Base-by-base conservation (phyloP, 2,113 vertebrate genomes). In the Chloebia gouldiae region DNA sequence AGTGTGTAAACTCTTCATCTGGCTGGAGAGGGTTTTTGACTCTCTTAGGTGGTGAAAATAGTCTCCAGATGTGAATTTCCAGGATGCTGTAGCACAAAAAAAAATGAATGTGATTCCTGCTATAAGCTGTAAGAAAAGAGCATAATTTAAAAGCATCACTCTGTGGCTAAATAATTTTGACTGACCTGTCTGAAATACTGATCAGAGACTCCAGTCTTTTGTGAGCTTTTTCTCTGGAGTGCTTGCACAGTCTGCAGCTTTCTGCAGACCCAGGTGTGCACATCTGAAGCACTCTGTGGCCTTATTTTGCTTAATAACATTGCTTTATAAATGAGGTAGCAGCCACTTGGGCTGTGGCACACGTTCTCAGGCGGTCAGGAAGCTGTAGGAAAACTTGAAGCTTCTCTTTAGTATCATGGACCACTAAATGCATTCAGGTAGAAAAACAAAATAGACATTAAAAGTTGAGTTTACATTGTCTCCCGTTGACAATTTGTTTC, bases 121-220 rank as follows among this genome's bases (percentile, higher is more conserved):
- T 66, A 3, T 30, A 57, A 90, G 37, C 59, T 63, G 22, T 81
- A 56, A 70, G 90, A 80, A 75, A 2, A 11, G 53, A 91, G 51
- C 37, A 51, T 30, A 59, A 51, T 37, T 66, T 63, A 5, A 6
- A 70, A 61, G 37, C 33, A 35, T 4, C 28, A 9, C 0, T 39
- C 47, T 78, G 71, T 23, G 50, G 27, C 57, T 27, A 17, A 53
- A 51, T 66, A 61, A 44, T 28, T 91, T 22, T 45, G 63, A 22
- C 25, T 70, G 66, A 66, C 11, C 13, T 50, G 18, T 64, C 37
- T 65, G 57, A 69, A 53, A 69, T 45, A 23, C 1, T n/a, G 37
- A 51, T 79, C 30, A 42, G 68, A 83, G 31, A 63, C 60, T 27
- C n/a, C 0, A 1, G 0, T 22, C 27, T 63, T 51, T 3, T 12